Conservation (phyloP, 1,140 invertebrate species). For the Coboldia fuscipes region DNA sequence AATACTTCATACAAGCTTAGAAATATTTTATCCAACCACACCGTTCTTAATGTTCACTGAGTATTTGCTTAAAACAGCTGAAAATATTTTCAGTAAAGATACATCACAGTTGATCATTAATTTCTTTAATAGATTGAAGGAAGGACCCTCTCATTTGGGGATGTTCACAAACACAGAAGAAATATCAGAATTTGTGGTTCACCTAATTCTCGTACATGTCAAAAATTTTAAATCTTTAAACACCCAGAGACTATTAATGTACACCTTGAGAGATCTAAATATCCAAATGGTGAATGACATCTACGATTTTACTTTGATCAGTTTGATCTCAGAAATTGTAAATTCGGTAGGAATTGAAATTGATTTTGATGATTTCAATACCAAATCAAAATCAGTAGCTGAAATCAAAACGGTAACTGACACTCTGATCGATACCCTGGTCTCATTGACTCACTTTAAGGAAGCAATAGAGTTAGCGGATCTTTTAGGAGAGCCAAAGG, state of each 20-base stretch:
- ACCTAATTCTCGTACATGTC: too few relatives aligned
- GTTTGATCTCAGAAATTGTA: neutral
- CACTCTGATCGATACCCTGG: too few relatives aligned
- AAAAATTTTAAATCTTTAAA: neutral
- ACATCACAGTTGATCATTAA: too few relatives aligned
- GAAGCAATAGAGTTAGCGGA: slow-evolving; percentile 13
- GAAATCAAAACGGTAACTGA: neutral
- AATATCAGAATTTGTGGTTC: too few relatives aligned
- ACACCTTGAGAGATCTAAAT: neutral
- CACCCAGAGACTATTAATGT: neutral
- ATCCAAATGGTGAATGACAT: neutral
- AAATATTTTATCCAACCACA: slow-evolving; percentile 27
- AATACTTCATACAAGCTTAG: slow-evolving; percentile 26
- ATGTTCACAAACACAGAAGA: too few relatives aligned
- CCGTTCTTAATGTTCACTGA: slow-evolving; percentile 1
- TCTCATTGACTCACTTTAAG: too few relatives aligned
- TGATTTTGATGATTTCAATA: neutral
- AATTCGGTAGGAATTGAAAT: neutral
- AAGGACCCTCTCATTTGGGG: too few relatives aligned
- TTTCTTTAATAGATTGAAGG: too few relatives aligned
- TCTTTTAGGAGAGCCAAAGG: slow-evolving; percentile 13
- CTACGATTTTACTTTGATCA: neutral
- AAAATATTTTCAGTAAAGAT: neutral
- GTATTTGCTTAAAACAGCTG: neutral
- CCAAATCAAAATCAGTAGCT: neutral